Base-by-base conservation (phyloP, 2,113 vertebrate genomes). In the Synchiropus splendidus region DNA sequence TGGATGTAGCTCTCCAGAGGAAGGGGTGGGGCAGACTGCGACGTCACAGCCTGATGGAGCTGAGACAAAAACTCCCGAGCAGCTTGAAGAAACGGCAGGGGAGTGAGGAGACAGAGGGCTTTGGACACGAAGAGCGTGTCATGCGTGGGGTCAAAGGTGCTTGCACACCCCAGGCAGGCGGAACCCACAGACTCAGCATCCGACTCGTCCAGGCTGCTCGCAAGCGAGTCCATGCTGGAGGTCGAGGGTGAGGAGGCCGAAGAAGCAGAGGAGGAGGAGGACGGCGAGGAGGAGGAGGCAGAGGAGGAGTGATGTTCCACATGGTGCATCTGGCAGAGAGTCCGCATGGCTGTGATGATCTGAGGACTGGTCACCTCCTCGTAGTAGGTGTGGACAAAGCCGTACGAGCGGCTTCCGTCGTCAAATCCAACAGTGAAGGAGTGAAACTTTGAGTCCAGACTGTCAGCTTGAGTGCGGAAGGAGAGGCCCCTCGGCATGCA, bases 401-500 rank as follows among this genome's bases (percentile, higher is more conserved):
- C 95, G 0, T 99, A 98, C 0, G 89, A 92, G 9, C 90, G 90
- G 0, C 90, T 88, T 13, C 93, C 92, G 0, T 99, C 90, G 40
- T 97, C 92, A 10, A 87, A 80, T 3, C 90, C 87, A 45, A 97
- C 86, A 5, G 97, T 87, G 59, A 92, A 98, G 0, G 94, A 97
- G 71, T 99, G 95, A 70, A 98, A 97, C 67, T 89, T 86, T 0
- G 92, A 84, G 1, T 92, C 86, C 1, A 80, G 86, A 41, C 64
- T 71, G 60, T 98, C 93, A 0, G 81, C 70, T 18, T 97, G 92
- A 0, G 92, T 97, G 51, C 91, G 71, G 84, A 99, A 99, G 6
- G 90, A 93, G 2, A 99, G 88, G 48, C 95, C 95, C 70, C 92
- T 89, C 4, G 94, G 95, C 94, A 99, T 94, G 32, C 95, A 98